Conservation (phyloP, 2,113 vertebrate species). For the Diphyllodes magnificus region DNA sequence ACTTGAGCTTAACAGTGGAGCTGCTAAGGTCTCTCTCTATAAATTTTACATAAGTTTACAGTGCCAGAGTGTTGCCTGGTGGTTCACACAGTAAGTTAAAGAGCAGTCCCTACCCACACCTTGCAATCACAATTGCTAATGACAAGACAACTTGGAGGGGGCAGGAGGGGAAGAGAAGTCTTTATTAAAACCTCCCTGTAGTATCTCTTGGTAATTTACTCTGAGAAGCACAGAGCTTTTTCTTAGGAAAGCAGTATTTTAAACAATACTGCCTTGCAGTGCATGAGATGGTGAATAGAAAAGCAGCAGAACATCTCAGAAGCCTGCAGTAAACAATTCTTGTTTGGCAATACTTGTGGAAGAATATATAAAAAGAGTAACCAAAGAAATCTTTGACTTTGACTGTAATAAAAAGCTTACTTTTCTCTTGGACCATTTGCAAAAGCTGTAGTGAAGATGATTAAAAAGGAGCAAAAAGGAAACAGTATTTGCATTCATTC, state of each 20-base stretch:
- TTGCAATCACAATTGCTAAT: not conserved
- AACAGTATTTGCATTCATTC: slow-evolving; percentile 75
- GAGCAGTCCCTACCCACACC: not conserved
- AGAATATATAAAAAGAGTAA: slow-evolving; percentile 33
- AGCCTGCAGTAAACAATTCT: slow-evolving; percentile 24
- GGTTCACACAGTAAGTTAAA: not conserved
- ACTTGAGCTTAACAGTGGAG: not conserved
- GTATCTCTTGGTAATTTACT: not conserved
- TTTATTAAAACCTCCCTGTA: not conserved
- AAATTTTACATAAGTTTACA: slow-evolving; percentile 28
- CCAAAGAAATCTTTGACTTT: slow-evolving; percentile 41
- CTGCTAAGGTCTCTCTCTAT: not conserved
- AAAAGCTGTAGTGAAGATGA: slow-evolving; percentile 70
- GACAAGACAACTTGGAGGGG: not conserved
- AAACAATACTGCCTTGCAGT: not conserved
- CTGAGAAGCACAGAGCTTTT: not conserved
- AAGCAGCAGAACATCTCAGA: slow-evolving; percentile 5
- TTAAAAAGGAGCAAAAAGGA: slow-evolving; percentile 72
- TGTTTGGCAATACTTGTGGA: slow-evolving; percentile 28
- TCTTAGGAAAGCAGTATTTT: not conserved
- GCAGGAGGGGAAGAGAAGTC: not conserved
- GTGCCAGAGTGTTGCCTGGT: not conserved
- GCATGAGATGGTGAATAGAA: not conserved
- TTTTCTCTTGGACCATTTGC: slow-evolving; percentile 62
- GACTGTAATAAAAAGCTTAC: slow-evolving; percentile 64